phyloP scores from a whole-genome alignment of 2,113 vertebrate species.

The Etia nguti region DNA sequence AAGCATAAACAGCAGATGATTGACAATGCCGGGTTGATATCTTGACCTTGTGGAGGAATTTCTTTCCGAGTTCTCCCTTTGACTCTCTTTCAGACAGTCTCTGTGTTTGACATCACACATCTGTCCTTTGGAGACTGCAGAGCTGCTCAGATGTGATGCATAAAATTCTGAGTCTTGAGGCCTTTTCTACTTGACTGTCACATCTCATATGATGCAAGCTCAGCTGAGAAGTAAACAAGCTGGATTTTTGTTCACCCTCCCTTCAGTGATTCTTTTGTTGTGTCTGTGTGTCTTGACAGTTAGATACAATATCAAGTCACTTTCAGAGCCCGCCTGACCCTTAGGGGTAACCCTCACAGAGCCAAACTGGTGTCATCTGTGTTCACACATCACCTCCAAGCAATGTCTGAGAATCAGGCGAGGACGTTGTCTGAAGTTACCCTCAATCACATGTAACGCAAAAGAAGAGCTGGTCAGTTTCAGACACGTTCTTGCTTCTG shows the following conservation, averaged over 20 bases:
- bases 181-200: background rate
- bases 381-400: background rate
- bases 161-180: background rate
- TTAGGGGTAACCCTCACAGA: background rate
- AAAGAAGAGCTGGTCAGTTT: background rate
- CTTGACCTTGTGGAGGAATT: background rate
- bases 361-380: background rate
- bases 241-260: background rate
- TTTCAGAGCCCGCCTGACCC: background rate
- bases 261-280: background rate
- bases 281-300: background rate
- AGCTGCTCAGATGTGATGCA: background rate
- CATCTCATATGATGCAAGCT: background rate
- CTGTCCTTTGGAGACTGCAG: background rate
- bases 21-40: background rate
- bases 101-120: background rate
- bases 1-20: background rate
- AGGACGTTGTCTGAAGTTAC: background rate
- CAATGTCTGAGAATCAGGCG: background rate
- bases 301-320: background rate
- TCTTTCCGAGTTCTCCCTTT: background rate
- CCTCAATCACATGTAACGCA: background rate
- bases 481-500: background rate
- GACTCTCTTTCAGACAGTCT: background rate
- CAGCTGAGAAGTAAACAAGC: background rate